A percentile compares a stretch with the other conserved stretches of the same genome.
Evolutionary conservation across 2,888 invertebrate species (phyloP).

Genomic region (Hydropsyche betteni): DNA sequence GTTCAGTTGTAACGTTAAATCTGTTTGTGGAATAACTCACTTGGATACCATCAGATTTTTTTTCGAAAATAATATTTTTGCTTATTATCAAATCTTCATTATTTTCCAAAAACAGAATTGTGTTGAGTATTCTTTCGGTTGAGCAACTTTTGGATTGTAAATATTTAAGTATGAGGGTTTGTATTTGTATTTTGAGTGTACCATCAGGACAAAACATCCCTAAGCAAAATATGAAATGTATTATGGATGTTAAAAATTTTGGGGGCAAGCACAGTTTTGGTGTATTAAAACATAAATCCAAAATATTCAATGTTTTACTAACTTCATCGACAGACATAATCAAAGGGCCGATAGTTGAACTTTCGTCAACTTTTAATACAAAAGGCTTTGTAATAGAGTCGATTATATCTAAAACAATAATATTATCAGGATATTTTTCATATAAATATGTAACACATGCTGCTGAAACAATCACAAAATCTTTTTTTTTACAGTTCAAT

Average conservation of each 20-base stretch:
- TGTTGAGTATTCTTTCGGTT: constrained; percentile 53
- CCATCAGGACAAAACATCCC: constrained; percentile 52
- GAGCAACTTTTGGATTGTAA: constrained; percentile 49
- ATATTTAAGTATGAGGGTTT: constrained; percentile 58
- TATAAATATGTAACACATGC: constrained; percentile 67
- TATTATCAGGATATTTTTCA: constrained; percentile 62
- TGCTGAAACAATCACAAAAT: constrained; percentile 64
- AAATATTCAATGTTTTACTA: constrained; percentile 58
- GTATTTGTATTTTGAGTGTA: constrained; percentile 55
- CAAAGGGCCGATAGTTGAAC: constrained; percentile 58
- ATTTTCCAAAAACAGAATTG: constrained; percentile 51
- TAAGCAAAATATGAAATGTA: constrained; percentile 62
- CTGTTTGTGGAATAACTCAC: constrained; percentile 56
- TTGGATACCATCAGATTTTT: constrained; percentile 60
- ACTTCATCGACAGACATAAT: constrained; percentile 59
- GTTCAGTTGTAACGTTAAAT: constrained; percentile 55
- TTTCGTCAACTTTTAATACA: constrained; percentile 27
- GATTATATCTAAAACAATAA: constrained; percentile 59
- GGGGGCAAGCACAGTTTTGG: constrained; percentile 58
- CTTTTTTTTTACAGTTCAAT: constrained; percentile 58
- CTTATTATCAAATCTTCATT: constrained; percentile 50
- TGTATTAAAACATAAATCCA: constrained; percentile 59
- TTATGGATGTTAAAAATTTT: constrained; percentile 58
- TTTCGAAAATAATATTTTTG: constrained; percentile 56
- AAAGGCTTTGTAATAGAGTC: constrained; percentile 56